Percentiles rank a stretch among this genome's conserved stretches.
These are phyloP conservation scores for Mylabris phalerata DNA, from an alignment of 1,140 invertebrate genomes.

Conservation along the genomic window DNA sequence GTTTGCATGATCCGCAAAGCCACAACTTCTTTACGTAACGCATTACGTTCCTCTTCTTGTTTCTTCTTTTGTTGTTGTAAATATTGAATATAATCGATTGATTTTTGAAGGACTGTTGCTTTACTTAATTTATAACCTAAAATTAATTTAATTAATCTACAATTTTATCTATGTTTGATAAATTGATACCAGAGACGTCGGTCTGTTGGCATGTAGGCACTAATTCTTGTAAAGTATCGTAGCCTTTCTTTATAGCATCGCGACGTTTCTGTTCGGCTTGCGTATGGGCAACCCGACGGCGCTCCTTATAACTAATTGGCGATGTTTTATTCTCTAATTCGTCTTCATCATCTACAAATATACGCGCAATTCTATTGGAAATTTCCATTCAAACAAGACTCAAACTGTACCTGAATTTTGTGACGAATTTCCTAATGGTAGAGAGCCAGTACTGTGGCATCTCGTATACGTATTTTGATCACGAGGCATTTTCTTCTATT, in stretches of 20 bases:
- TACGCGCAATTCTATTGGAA: neutral
- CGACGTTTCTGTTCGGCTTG: conserved; percentile 95
- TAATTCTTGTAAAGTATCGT: conserved; percentile 83
- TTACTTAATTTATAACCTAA: conserved; percentile 89
- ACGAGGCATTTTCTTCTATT: conserved; percentile 9
- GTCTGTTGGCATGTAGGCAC: conserved; percentile 89
- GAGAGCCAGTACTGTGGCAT: conserved; percentile 15
- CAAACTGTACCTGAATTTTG: conserved; percentile 17
- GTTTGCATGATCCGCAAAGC: conserved; percentile 87
- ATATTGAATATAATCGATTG: conserved; percentile 87
- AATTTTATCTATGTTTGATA: neutral
- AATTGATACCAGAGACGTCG: conserved; percentile 56
- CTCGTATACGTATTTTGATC: conserved; percentile 9
- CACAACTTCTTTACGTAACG: conserved; percentile 89
- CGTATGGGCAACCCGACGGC: conserved; percentile 90
- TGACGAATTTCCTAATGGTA: conserved; percentile 19
- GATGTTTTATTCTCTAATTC: conserved; percentile 65
- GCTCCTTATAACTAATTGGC: conserved; percentile 84
- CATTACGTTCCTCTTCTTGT: conserved; percentile 87
- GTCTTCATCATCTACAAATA: conserved; percentile 71
- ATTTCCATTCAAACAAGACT: no score
- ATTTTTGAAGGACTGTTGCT: conserved; percentile 89
- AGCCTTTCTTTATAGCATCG: conserved; percentile 95
- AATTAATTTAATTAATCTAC: no score
- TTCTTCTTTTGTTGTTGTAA: conserved; percentile 86